Percentiles rank a stretch among this genome's conserved stretches.
These are phyloP conservation scores for Nematolebias whitei DNA, from an alignment of 2,113 vertebrate genomes.

Conservation along the genomic window DNA sequence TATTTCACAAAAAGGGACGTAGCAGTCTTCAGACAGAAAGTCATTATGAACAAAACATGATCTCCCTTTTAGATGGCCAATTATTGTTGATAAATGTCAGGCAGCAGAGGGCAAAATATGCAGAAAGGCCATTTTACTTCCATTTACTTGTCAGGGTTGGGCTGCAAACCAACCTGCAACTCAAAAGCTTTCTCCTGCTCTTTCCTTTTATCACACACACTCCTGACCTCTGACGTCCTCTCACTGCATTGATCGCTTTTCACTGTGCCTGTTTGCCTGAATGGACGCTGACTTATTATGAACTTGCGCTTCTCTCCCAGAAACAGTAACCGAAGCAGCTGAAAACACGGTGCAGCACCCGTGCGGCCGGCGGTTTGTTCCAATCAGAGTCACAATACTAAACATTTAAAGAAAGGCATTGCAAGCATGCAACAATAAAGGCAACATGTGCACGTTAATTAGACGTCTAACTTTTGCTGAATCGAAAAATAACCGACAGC, in stretches of 20 bases:
- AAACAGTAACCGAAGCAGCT: slow-evolving; percentile 6
- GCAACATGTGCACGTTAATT: slow-evolving; percentile 23
- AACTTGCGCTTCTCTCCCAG: neutral
- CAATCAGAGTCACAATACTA: slow-evolving; percentile 28
- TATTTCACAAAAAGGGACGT: slow-evolving; percentile 28
- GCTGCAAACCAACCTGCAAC: slow-evolving; percentile 27
- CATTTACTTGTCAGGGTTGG: slow-evolving; percentile 32
- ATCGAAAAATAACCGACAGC: slow-evolving; percentile 20
- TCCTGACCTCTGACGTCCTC: slow-evolving; percentile 28
- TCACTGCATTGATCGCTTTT: slow-evolving; percentile 63
- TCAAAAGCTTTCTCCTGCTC: slow-evolving; percentile 31
- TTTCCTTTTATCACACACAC: neutral
- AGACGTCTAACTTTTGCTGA: slow-evolving; percentile 20
- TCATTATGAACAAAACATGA: slow-evolving; percentile 51
- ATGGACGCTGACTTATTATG: slow-evolving; percentile 48
- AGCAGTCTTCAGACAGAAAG: slow-evolving; percentile 55
- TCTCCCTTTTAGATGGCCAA: slow-evolving; percentile 53
- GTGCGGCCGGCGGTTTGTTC: slow-evolving; percentile 26
- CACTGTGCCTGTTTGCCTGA: slow-evolving; percentile 41
- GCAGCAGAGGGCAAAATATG: slow-evolving; percentile 36
- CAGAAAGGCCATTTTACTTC: slow-evolving; percentile 36
- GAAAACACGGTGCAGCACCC: too few relatives aligned
- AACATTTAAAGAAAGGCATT: slow-evolving; percentile 17
- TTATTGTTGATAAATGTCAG: slow-evolving; percentile 60
- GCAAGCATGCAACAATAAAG: slow-evolving; percentile 22